Base-by-base conservation (phyloP, 2,113 vertebrate genomes). In the Mustela nigripes region DNA sequence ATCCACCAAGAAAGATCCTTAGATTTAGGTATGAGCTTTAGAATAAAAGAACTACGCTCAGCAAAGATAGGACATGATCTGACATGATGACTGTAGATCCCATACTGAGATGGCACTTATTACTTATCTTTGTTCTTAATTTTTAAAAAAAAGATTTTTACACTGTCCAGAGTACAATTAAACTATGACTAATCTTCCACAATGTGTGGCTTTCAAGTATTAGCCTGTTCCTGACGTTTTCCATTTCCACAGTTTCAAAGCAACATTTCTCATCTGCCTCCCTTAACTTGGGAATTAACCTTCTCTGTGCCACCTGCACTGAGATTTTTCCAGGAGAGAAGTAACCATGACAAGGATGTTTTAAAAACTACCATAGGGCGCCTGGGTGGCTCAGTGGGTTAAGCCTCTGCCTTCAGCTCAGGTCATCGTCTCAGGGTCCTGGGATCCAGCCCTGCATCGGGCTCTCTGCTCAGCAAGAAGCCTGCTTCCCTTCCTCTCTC, bases 61-160 rank as follows among this genome's bases (percentile, higher is more conserved):
- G 78, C 12, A 36, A 71, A 63, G 28, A 53, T 11, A 50, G 11
- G 4, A 69, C 62, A 24, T 31, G 18, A 87, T 83, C 24, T 79
- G 26, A 89, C 62, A 76, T 56, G 22, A 93, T 48, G 1, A 24
- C 4, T n/a, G 14, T 39, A 90, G 56, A 53, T 94, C 50, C 24
- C 79, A 56, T 42, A 4, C 67, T 69, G 7, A 88, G 9, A 78
- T 56, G 26, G 16, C 31, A 31, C 78, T 93, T 82, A 36, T 1
- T 60, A 60, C 33, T 85, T 79, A 31, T 11, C 60, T 93, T 85
- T 48, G 82, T 48, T 81, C 67, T 91, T 94, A 50, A 94, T 83
- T 71, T 93, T 12, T 42, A 91, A 56, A 92, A 56, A 28, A 0
- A 21, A 85, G 60, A 82, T 79, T 73, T 92, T 42, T 79, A 42